phyloP scores from a whole-genome alignment of 2,113 vertebrate species.

The Isurus oxyrinchus region DNA sequence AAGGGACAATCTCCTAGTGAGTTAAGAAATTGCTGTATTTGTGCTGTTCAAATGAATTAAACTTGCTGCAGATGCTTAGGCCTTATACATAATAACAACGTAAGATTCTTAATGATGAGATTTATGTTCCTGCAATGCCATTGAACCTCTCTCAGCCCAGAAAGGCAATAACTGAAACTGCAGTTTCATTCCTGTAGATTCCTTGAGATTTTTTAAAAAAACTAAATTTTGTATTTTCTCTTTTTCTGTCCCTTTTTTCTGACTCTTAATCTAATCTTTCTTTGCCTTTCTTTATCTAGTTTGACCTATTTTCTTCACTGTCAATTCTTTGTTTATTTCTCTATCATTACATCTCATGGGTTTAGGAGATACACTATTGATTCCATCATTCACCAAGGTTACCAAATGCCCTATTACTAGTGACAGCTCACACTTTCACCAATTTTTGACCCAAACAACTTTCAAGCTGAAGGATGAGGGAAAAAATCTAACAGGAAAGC shows the following conservation, averaged over 20 bases:
- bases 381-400: background rate
- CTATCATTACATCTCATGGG: background rate
- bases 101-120: background rate
- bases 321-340: background rate
- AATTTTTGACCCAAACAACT: too few relatives aligned
- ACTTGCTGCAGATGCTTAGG: too few relatives aligned
- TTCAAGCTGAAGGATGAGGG: background rate
- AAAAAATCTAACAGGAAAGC: background rate
- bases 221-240: too few relatives aligned
- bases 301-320: background rate
- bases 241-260: background rate
- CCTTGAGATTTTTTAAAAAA: too few relatives aligned
- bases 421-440: background rate
- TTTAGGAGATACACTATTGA: background rate
- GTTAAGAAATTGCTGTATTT: background rate
- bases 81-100: background rate
- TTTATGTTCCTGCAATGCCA: background rate
- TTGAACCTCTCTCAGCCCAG: background rate
- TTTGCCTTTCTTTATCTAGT: background rate
- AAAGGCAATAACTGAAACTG: background rate
- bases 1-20: background rate
- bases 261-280: background rate
- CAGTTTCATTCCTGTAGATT: background rate
- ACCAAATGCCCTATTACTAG: background rate
- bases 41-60: too few relatives aligned